These are phyloP conservation scores for Platyscapa corneri DNA, from an alignment of 1,140 invertebrate species.

Conservation along the genomic window DNA sequence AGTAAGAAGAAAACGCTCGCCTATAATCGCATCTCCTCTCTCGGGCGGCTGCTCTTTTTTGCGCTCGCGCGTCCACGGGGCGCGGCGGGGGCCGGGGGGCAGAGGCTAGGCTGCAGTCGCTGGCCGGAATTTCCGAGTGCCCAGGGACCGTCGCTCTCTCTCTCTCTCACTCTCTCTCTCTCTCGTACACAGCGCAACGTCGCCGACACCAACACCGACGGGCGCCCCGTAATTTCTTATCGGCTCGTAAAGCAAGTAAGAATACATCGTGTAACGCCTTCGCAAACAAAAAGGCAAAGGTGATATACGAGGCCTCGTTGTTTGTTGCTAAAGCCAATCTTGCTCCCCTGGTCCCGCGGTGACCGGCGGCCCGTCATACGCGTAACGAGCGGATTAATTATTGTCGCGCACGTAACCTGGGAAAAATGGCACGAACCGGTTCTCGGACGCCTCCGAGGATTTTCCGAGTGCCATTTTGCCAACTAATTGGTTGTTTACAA, in stretches of 20 bases:
- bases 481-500: constrained; percentile 7
- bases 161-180: too few relatives aligned
- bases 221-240: too few relatives aligned
- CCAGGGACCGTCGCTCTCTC: too few relatives aligned
- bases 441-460: background rate
- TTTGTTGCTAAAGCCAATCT: too few relatives aligned
- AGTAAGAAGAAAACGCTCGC: background rate
- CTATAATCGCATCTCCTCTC: background rate
- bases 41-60: background rate
- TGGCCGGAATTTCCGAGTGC: background rate
- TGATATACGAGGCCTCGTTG: too few relatives aligned
- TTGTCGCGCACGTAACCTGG: background rate
- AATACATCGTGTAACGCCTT: background rate
- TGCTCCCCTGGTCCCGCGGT: too few relatives aligned
- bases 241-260: too few relatives aligned
- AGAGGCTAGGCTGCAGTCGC: background rate
- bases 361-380: background rate
- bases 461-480: background rate
- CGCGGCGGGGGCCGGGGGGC: background rate
- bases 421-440: background rate
- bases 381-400: background rate
- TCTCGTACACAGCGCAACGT: too few relatives aligned
- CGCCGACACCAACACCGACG: too few relatives aligned
- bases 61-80: background rate
- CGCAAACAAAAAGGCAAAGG: too few relatives aligned